Percentiles rank a stretch among this genome's conserved stretches.
Conservation (phyloP, 2,797 vertebrate genomes). For the Brotogeris chrysoptera region DNA sequence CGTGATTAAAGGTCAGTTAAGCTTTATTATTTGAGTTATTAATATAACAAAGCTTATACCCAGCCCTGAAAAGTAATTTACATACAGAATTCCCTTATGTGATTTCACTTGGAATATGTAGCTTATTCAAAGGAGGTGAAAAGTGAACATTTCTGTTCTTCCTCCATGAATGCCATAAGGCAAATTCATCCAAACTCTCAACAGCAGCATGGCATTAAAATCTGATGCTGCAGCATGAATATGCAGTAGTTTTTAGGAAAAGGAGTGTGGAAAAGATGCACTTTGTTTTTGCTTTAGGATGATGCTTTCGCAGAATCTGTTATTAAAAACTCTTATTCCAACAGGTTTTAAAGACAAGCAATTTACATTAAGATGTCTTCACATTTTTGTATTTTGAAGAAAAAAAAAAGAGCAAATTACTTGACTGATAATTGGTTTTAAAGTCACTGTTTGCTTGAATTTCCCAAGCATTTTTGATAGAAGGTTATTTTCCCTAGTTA, state of each 20-base stretch:
- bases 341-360: background rate
- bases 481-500: background rate
- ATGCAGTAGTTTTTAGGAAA: background rate
- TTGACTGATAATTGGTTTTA: background rate
- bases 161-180: background rate
- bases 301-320: background rate
- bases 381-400: background rate
- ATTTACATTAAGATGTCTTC: background rate
- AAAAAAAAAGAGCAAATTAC: background rate
- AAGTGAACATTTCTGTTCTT: background rate
- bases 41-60: background rate
- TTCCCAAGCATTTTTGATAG: background rate
- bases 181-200: slow-evolving; percentile 5
- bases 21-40: background rate
- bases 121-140: background rate
- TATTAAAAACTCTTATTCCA: background rate
- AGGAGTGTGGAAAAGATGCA: background rate
- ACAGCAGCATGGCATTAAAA: slow-evolving; percentile 13
- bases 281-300: background rate
- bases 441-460: background rate
- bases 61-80: background rate
- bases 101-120: slow-evolving; percentile 13
- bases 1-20: slow-evolving; percentile 47
- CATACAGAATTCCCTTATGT: background rate
- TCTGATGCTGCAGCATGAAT: background rate